These are phyloP conservation scores for Phymorhynchus buccinoides DNA, from an alignment of 1,140 invertebrate genomes.

Conservation along the genomic window DNA sequence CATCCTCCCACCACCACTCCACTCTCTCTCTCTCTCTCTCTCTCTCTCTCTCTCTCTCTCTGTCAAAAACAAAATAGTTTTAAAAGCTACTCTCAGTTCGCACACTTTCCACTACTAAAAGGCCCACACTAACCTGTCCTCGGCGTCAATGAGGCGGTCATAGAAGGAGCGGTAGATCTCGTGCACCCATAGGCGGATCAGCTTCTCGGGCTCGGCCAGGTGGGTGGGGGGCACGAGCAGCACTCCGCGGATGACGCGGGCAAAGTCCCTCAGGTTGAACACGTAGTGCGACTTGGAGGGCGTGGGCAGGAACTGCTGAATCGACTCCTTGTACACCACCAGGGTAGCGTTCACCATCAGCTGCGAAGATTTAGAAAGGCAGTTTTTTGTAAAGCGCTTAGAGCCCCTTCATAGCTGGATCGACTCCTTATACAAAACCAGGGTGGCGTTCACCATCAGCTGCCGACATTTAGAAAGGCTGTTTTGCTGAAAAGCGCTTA, in stretches of 20 bases:
- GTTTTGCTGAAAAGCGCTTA: no score
- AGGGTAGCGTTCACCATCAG: constrained; percentile 71
- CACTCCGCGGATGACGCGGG: constrained; percentile 74
- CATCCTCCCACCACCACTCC: not conserved
- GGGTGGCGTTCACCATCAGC: constrained; percentile 71
- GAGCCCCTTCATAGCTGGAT: constrained; percentile 51
- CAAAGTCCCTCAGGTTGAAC: constrained; percentile 74
- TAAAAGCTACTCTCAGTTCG: not conserved
- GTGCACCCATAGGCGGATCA: constrained; percentile 73
- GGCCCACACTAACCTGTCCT: constrained; percentile 63
- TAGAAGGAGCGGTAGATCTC: constrained; percentile 74
- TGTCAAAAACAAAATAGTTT: not conserved
- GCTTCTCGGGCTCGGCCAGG: constrained; percentile 71
- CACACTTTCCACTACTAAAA: not conserved
- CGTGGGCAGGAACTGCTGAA: constrained; percentile 72
- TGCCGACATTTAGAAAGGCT: no score
- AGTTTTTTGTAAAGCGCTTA: no score
- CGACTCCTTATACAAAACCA: constrained; percentile 73
- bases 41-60: no score
- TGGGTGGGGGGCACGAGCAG: constrained; percentile 68
- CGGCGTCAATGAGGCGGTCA: constrained; percentile 71
- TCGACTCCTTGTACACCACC: constrained; percentile 72
- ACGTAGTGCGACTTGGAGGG: constrained; percentile 74
- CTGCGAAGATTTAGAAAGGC: constrained; percentile 64
- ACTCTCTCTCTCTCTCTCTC: not conserved